phyloP scores from a whole-genome alignment of 2,797 vertebrate species.

The Columba guinea region DNA sequence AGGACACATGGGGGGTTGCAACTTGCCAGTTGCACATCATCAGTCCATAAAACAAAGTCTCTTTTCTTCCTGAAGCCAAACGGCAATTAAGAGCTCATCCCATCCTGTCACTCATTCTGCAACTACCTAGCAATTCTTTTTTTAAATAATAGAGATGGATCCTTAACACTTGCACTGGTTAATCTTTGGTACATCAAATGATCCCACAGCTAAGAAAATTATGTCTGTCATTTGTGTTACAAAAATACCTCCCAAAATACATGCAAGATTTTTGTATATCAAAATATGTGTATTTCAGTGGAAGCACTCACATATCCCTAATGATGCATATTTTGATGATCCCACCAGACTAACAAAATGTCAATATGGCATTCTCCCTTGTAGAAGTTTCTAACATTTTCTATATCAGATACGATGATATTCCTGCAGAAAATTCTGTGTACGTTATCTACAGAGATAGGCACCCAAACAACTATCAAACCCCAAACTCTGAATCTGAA shows the following conservation, averaged over 20 bases:
- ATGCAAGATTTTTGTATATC: neutral
- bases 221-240: neutral
- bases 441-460: neutral
- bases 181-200: neutral
- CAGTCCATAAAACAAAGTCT: neutral
- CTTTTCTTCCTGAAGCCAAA: neutral
- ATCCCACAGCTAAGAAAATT: neutral
- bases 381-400: neutral
- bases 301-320: neutral
- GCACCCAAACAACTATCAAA: neutral
- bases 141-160: neutral
- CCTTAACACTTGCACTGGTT: neutral
- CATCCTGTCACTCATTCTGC: neutral
- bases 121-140: neutral
- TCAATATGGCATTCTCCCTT: neutral
- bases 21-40: fast-evolving
- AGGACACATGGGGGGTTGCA: fast-evolving
- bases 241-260: neutral
- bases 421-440: neutral
- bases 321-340: neutral
- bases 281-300: neutral
- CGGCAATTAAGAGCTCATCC: neutral
- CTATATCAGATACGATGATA: neutral
- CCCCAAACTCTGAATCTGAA: neutral
- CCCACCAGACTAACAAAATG: neutral